These are phyloP conservation scores for Prunella strophiata DNA, from an alignment of 2,797 vertebrate genomes.

Conservation along the genomic window DNA sequence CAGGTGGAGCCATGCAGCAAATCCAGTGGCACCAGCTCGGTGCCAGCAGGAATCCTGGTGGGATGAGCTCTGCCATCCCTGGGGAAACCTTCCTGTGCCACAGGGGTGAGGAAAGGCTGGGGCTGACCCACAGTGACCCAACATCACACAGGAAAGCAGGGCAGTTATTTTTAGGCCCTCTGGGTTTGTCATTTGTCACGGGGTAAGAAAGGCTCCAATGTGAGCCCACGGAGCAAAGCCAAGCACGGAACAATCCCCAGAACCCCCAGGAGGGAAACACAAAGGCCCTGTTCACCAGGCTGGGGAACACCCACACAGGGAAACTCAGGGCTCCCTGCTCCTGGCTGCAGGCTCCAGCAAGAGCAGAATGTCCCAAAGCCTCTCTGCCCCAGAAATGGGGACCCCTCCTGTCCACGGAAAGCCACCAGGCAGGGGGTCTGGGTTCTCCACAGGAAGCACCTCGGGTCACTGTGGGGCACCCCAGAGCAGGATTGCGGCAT, in stretches of 20 bases:
- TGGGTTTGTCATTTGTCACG: not conserved
- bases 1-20: not conserved
- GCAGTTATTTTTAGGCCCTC: conserved; percentile 10
- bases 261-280: not conserved
- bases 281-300: not conserved
- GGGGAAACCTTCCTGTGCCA: not conserved
- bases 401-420: not conserved
- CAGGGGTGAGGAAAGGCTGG: not conserved
- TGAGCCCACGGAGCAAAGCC: not conserved
- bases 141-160: not conserved
- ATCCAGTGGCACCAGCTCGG: fast-evolving
- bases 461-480: conserved; percentile 68
- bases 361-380: not conserved
- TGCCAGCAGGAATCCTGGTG: not conserved
- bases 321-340: not conserved
- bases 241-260: not conserved
- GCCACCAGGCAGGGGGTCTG: conserved; percentile 76
- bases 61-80: not conserved
- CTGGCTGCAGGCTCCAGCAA: not conserved
- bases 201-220: conserved; percentile 37
- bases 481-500: conserved; percentile 83
- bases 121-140: not conserved
- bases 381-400: not conserved
- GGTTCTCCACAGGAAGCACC: conserved; percentile 76
- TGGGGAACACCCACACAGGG: not conserved